Base-by-base conservation (phyloP, 2,888 invertebrate species). In the Eurytoma californica region DNA sequence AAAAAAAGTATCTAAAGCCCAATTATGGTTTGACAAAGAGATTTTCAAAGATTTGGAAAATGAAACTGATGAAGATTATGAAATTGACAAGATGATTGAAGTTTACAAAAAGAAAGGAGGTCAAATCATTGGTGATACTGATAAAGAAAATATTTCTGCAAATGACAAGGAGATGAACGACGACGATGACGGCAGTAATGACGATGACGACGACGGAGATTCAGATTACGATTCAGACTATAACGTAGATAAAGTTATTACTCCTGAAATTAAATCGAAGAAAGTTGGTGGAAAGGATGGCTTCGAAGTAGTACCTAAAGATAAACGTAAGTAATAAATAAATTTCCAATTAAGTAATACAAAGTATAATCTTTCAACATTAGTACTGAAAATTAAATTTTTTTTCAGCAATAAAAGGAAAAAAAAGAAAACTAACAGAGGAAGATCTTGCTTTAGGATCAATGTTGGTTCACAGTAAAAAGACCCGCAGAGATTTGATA, bases 371-470 rank as follows among this genome's bases (percentile, higher is more conserved):
- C 9, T n/a, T n/a, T 39, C 3, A 16, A 30, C n/a, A 0, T 20
- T 13, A 57, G 0, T 39, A 12, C 5, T 18, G 39, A 18, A 39
- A 68, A 74, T 63, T 68, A 18, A 57, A 24, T 79, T 82, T 79
- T 67, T 57, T 89, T 89, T 79, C 84, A 93, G 93, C 91, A 76
- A 83, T 91, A 73, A 92, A 92, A 84, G 87, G 89, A 58, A 92
- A 91, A 79, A 94, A 93, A 82, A 91, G 95, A 63, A 95, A 95
- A 87, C 92, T 98, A 86, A 94, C 94, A 79, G 95, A 97, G 49
- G 95, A 97, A 89, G 97, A 97, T 77, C 91, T 99, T 82, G 99
- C 99, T 0, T 91, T 99, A 53, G 99, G 98, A 1, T 95, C 97
- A 0, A 92, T 98, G 91, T 93, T 99, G 92, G 94, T 97, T 7